Percentiles rank a stretch among this genome's conserved stretches.
Conservation (phyloP, 2,113 vertebrate genomes). For the Percina caprodes region DNA sequence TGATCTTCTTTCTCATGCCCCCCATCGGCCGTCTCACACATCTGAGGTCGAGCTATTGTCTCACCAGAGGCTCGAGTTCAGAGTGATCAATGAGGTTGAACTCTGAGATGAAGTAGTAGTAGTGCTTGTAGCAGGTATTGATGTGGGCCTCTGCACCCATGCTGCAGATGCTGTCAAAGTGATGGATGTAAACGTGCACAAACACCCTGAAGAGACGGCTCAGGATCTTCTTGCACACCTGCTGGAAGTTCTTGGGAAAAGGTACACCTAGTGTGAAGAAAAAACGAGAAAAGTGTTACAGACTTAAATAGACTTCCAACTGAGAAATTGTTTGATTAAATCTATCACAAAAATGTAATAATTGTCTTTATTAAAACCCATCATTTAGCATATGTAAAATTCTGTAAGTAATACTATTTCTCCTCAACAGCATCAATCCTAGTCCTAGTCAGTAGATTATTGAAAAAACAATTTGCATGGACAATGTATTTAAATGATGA, state of each 20-base stretch:
- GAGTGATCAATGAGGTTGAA: constrained; percentile 95
- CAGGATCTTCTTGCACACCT: constrained; percentile 98
- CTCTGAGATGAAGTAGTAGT: constrained; percentile 97
- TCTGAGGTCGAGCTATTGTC: constrained; percentile 49
- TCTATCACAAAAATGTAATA: not conserved
- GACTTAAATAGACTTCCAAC: not conserved
- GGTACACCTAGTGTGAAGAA: constrained; percentile 88
- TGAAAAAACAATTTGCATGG: not conserved
- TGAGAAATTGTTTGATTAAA: not conserved
- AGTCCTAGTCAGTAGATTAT: not conserved
- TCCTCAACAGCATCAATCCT: not conserved
- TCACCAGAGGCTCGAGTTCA: constrained; percentile 96
- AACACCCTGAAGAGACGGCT: constrained; percentile 97
- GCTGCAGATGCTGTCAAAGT: constrained; percentile 95
- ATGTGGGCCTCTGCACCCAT: constrained; percentile 98
- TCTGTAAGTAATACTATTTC: not conserved
- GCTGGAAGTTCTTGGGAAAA: constrained; percentile 98
- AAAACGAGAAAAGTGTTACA: constrained; percentile 3
- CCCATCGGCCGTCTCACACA: constrained; percentile 20
- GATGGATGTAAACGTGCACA: constrained; percentile 98
- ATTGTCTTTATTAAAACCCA: not conserved
- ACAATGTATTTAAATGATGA: not conserved
- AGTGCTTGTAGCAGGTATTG: constrained; percentile 99
- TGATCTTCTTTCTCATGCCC: not conserved
- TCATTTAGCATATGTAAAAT: not conserved